Conservation (phyloP, 2,888 invertebrate species). For the Noctua janthe region DNA sequence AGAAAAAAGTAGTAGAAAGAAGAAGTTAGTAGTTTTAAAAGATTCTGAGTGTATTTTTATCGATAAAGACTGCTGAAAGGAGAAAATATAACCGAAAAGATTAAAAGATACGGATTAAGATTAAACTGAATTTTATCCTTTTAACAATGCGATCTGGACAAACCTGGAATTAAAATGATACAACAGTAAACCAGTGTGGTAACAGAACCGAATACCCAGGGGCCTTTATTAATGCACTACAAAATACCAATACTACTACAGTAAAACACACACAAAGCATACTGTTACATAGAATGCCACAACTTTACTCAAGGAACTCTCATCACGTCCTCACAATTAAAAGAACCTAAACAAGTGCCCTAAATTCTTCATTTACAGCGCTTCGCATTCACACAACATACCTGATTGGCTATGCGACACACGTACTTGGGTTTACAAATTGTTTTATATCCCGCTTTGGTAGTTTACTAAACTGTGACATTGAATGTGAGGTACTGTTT, state of each 20-base stretch:
- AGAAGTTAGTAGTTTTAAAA: too few relatives aligned
- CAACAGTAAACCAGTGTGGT: neutral
- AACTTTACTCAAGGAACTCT: conserved; percentile 1
- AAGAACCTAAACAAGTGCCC: conserved; percentile 33
- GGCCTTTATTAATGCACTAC: neutral
- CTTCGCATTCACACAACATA: conserved; percentile 41
- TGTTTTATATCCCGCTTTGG: conserved; percentile 31
- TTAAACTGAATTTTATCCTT: too few relatives aligned
- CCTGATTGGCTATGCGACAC: conserved; percentile 45
- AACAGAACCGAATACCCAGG: neutral
- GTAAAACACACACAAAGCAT: neutral
- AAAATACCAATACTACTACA: conserved; percentile 2
- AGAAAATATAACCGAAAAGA: too few relatives aligned
- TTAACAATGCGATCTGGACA: too few relatives aligned
- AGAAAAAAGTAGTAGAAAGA: too few relatives aligned
- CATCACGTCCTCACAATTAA: conserved; percentile 61
- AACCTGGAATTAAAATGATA: too few relatives aligned
- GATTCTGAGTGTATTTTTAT: too few relatives aligned
- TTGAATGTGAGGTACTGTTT: conserved; percentile 25
- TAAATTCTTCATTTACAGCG: conserved; percentile 43
- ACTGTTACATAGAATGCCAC: neutral
- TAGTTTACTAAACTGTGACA: conserved; percentile 54
- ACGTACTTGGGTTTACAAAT: conserved; percentile 39
- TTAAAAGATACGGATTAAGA: too few relatives aligned
- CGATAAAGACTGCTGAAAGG: too few relatives aligned